Percentiles rank a stretch among this genome's conserved stretches.
Conservation (phyloP, 2,113 vertebrate species). For the Xenopus tropicalis region UCB_Xtro_10.0 CM004446.2:133562501-133563000, state of each 20-base stretch:
- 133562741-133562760: conserved; percentile 50
- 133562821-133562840: conserved; percentile 42
- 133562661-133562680: conserved; percentile 20
- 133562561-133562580: background rate
- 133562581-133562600: conserved; percentile 9
- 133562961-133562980: conserved; percentile 54
- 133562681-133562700: conserved; percentile 28
- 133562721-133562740: conserved; percentile 53
- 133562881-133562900: conserved; percentile 44
- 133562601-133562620: background rate
- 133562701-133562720: conserved; percentile 30
- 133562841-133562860: conserved; percentile 44
- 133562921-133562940: conserved; percentile 62
- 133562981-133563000: conserved; percentile 39
- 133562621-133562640: conserved; percentile 22
- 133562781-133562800: conserved; percentile 43
- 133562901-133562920: conserved; percentile 50
- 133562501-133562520: no score
- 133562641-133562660: conserved; percentile 15
- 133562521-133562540: no score
- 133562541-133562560: no score
- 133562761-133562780: conserved; percentile 52
- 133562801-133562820: conserved; percentile 1
- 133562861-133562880: conserved; percentile 53
- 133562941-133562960: conserved; percentile 53